A percentile compares a stretch with the other conserved stretches of the same genome.
Evolutionary conservation across 1,140 invertebrate species (phyloP).

Genomic region (Drosophila melanogaster): DNA sequence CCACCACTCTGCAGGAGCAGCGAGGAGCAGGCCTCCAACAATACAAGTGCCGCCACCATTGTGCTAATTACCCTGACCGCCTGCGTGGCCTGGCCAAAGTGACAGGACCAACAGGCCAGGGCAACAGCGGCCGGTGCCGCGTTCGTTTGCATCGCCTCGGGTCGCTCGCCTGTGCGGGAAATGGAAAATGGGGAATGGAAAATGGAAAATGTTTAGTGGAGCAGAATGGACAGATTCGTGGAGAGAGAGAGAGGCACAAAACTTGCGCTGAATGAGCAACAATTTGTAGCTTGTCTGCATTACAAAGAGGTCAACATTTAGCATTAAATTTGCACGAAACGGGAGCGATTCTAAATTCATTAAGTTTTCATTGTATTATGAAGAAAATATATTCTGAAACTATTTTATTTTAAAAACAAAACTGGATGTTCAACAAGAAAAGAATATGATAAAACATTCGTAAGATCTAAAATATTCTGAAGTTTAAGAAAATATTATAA

Average conservation of each 20-base stretch:
- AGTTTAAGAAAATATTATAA: too few relatives aligned
- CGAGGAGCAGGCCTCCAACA: constrained; percentile 74
- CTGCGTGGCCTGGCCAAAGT: constrained; percentile 62
- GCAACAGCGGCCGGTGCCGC: constrained; percentile 73
- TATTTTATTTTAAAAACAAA: too few relatives aligned
- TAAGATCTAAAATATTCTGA: too few relatives aligned
- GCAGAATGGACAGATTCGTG: constrained; percentile 37
- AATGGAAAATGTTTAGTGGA: neutral
- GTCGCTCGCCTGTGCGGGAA: constrained; percentile 77
- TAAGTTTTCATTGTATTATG: neutral
- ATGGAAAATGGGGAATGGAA: constrained; percentile 32
- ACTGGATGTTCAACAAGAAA: too few relatives aligned
- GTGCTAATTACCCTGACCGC: constrained; percentile 83
- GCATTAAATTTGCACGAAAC: neutral
- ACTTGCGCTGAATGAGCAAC: constrained; percentile 66
- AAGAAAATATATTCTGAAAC: too few relatives aligned
- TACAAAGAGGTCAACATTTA: constrained; percentile 11
- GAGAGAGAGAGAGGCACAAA: constrained; percentile 37
- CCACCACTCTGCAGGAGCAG: constrained; percentile 53
- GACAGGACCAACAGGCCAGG: constrained; percentile 69
- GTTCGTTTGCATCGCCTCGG: constrained; percentile 84
- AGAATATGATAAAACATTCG: too few relatives aligned
- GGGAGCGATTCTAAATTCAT: too few relatives aligned
- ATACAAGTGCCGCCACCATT: constrained; percentile 76
- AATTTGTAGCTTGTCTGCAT: constrained; percentile 61